Evolutionary conservation across 2,113 vertebrate species (phyloP), one percentile per base, ranked within the genome.

Genomic region (Falco punctatus): DNA sequence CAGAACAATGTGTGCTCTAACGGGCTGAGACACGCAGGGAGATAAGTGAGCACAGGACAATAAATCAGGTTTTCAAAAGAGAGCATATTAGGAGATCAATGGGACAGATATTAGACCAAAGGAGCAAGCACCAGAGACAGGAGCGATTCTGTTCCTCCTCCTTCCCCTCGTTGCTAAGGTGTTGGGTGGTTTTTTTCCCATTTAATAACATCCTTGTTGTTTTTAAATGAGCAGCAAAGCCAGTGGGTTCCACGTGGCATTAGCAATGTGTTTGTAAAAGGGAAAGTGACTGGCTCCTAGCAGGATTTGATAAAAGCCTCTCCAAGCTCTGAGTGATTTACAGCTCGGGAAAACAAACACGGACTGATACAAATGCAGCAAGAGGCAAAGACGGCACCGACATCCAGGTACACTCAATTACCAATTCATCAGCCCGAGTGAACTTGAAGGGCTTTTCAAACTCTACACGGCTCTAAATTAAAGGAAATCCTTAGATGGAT

Each of bases 401-500:
- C 89, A 97, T 30, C 70, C 96, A 97, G 92, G 96, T 95, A 97
- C 92, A 95, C 83, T 94, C 96, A 94, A 95, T 96, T 97, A 96
- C 95, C 96, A 96, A 96, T 96, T 97, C 96, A 96, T 97, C 96
- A 97, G 95, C 87, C 95, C 97, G 88, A 97, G 94, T 95, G 96
- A 97, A 96, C 93, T 90, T 92, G 94, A 97, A 97, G 87, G 87
- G 95, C 94, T 94, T 97, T 95, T 97, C 97, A 97, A 96, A 97
- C 95, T 96, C 97, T 90, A 94, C 97, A 92, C 10, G 1, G 86
- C 78, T 96, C 59, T 87, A 95, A 95, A 96, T 97, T 96, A 95
- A 95, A 95, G 87, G 79, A 94, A 96, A 95, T 94, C 93, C 94
- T 94, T 92, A 95, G 93, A 94, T 62, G 35, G 89, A 96, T 96